Percentiles rank a stretch among this genome's conserved stretches.
phyloP scores from a whole-genome alignment of 1,140 invertebrate species.

The Dryas iulia region DNA sequence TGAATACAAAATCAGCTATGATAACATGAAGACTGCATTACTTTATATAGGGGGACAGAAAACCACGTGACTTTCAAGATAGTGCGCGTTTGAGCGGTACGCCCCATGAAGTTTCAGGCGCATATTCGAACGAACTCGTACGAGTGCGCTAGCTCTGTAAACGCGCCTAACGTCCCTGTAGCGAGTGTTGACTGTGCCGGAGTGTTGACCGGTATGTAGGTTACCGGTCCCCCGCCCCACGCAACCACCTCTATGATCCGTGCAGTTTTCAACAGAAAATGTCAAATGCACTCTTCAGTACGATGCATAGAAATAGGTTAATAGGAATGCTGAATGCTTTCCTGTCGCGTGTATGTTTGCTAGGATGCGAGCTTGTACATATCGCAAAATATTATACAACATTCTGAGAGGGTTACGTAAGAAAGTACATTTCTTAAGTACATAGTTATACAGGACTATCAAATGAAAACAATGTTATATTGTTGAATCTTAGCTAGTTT shows the following conservation, averaged over 20 bases:
- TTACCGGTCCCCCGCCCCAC: slow-evolving; percentile 63
- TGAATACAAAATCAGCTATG: background rate
- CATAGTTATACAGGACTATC: background rate
- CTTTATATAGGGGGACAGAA: no score
- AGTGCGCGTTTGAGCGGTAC: background rate
- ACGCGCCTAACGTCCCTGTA: slow-evolving; percentile 75
- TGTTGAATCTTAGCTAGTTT: no score
- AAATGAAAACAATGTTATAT: background rate
- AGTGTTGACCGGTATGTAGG: slow-evolving; percentile 80
- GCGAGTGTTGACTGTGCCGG: slow-evolving; percentile 78
- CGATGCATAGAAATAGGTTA: slow-evolving; percentile 59
- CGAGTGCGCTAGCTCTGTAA: slow-evolving; percentile 55
- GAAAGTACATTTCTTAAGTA: background rate
- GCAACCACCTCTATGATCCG: slow-evolving; percentile 70
- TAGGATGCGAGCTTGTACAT: slow-evolving; percentile 7
- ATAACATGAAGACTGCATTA: no score
- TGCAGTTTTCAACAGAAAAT: slow-evolving; percentile 74
- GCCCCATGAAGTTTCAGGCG: background rate
- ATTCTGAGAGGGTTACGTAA: background rate
- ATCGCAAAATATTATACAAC: slow-evolving; percentile 3
- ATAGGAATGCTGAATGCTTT: slow-evolving; percentile 46
- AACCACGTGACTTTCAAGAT: background rate
- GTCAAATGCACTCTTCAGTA: slow-evolving; percentile 67
- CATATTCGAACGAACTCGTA: slow-evolving; percentile 25
- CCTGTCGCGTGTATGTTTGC: slow-evolving; percentile 26